Evolutionary conservation across 2,113 vertebrate genomes (phyloP).

Genomic region (Perca fluviatilis): DNA sequence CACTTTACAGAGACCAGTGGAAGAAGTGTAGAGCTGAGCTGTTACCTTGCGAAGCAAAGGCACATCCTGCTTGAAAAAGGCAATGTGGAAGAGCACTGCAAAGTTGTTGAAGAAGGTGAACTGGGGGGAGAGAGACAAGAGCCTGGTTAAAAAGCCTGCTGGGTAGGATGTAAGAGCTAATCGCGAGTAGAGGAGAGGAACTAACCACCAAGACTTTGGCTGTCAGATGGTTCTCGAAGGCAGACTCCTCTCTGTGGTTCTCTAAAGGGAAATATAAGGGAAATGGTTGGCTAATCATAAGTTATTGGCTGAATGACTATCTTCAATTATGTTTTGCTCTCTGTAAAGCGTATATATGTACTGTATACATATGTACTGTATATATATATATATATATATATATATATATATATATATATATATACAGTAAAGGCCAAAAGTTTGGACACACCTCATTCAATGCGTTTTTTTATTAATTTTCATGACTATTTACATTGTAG

Average conservation of each 20-base stretch:
- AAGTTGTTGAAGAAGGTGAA: constrained; percentile 90
- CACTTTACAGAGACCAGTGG: neutral
- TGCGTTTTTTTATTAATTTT: no score
- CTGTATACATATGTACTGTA: no score
- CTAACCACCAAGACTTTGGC: constrained; percentile 87
- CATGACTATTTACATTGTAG: no score
- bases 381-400: no score
- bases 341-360: no score
- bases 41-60: constrained; percentile 86
- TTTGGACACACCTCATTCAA: no score
- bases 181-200: constrained; percentile 14
- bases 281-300: neutral
- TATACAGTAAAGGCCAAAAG: no score
- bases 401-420: no score
- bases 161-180: neutral
- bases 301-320: neutral
- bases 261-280: constrained; percentile 67
- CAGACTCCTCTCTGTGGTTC: constrained; percentile 88
- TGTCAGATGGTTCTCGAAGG: constrained; percentile 85
- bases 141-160: neutral
- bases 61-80: constrained; percentile 87
- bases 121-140: constrained; percentile 61
- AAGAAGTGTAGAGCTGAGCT: neutral
- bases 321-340: neutral
- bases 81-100: constrained; percentile 88